Percentiles rank a stretch among this genome's conserved stretches.
These are phyloP conservation scores for Prionace glauca DNA, from an alignment of 2,797 vertebrate species.

Conservation along the genomic window DNA sequence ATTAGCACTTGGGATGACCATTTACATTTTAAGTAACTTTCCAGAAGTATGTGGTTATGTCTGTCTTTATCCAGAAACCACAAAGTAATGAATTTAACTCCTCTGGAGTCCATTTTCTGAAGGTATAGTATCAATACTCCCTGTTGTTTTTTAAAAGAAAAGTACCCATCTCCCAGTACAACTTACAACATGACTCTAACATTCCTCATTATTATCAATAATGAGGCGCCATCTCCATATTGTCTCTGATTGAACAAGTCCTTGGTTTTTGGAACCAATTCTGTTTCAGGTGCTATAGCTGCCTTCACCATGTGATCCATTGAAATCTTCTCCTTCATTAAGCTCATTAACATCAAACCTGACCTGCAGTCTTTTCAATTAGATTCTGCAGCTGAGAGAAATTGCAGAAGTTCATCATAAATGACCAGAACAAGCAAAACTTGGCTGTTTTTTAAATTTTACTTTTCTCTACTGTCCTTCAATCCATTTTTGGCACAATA, in stretches of 20 bases:
- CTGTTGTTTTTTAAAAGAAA: too few species aligned
- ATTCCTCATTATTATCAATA: neutral
- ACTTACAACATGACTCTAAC: too few species aligned
- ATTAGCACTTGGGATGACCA: too few species aligned
- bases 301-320: neutral
- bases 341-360: neutral
- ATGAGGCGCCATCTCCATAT: neutral
- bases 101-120: too few species aligned
- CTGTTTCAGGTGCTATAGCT: neutral
- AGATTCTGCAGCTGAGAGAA: constrained; percentile 8
- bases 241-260: neutral
- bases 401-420: neutral
- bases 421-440: neutral
- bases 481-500: neutral
- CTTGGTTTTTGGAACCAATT: neutral
- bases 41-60: too few species aligned
- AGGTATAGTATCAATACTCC: too few species aligned
- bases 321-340: constrained; percentile 11
- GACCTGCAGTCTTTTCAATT: neutral
- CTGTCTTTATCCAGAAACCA: too few species aligned
- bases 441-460: neutral
- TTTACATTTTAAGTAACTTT: too few species aligned
- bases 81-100: too few species aligned
- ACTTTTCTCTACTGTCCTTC: neutral
- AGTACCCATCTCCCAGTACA: too few species aligned